Conservation (phyloP, 2,113 vertebrate species). For the Pandion haliaetus region DNA sequence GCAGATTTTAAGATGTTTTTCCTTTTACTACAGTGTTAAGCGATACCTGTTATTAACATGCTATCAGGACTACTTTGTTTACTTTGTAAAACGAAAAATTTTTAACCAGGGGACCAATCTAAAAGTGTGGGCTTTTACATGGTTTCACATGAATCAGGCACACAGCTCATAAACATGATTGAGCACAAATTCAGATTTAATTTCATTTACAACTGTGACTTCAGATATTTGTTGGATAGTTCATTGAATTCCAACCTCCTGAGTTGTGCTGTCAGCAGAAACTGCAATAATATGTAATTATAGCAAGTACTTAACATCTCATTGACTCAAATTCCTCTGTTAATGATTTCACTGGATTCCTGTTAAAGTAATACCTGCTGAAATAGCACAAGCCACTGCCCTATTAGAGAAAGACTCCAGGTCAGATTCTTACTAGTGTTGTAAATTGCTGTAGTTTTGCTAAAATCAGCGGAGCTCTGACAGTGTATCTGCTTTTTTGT, state of each 20-base stretch:
- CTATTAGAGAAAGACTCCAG: neutral
- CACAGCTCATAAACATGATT: neutral
- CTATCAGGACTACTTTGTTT: neutral
- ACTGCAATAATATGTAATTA: slow-evolving; percentile 60
- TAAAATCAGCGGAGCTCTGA: neutral
- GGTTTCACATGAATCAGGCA: neutral
- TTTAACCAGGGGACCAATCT: neutral
- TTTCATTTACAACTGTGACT: slow-evolving; percentile 26
- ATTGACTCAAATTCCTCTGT: slow-evolving; percentile 65
- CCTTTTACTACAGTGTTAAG: neutral
- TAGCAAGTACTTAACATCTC: slow-evolving; percentile 60
- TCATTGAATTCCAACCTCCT: slow-evolving; percentile 37
- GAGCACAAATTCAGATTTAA: neutral
- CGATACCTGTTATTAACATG: neutral
- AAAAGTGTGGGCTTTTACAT: neutral
- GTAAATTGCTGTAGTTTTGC: neutral
- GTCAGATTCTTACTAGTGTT: neutral
- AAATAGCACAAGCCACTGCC: slow-evolving; percentile 16
- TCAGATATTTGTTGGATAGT: slow-evolving; percentile 39
- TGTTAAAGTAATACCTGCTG: slow-evolving; percentile 55
- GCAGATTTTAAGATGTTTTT: neutral
- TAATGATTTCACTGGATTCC: slow-evolving; percentile 57
- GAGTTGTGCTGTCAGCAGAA: slow-evolving; percentile 51
- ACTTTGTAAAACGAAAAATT: neutral
- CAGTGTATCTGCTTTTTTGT: neutral